phyloP scores from a whole-genome alignment of 2,797 vertebrate species.

The Chanos chanos region DNA sequence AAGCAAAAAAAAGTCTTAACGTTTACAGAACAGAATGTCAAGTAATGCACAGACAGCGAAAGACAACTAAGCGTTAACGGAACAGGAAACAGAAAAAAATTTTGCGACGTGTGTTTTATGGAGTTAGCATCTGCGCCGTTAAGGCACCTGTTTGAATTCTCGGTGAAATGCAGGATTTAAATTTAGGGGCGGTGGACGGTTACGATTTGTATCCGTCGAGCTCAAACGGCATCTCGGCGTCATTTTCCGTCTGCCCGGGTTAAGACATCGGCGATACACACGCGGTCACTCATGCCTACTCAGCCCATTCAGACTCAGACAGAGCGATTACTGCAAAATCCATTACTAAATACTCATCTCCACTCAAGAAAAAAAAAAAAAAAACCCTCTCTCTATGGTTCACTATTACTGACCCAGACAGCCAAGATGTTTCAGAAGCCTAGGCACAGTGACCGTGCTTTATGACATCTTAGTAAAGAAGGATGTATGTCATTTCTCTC shows the following conservation, averaged over 20 bases:
- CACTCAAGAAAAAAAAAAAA: no score
- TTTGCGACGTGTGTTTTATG: no score
- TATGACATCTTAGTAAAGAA: constrained; percentile 23
- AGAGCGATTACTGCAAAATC: constrained; percentile 38
- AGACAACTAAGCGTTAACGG: no score
- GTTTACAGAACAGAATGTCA: no score
- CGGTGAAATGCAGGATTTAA: no score
- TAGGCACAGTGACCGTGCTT: constrained; percentile 14
- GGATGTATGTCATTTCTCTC: constrained; percentile 1
- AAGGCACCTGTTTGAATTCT: no score
- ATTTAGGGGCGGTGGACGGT: no score
- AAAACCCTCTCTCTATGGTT: constrained; percentile 38
- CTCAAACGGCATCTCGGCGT: background rate
- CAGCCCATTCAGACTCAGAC: constrained; percentile 16
- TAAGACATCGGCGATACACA: background rate
- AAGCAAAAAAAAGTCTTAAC: no score
- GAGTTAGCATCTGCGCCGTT: no score
- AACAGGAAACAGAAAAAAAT: no score
- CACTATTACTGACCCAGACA: constrained; percentile 24
- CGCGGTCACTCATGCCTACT: constrained; percentile 1
- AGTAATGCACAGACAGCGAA: no score
- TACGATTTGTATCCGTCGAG: no score
- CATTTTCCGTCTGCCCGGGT: constrained; percentile 1
- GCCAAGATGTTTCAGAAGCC: constrained; percentile 27
- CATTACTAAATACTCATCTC: constrained; percentile 38